A percentile compares a stretch with the other conserved stretches of the same genome.
Conservation (phyloP, 2,797 vertebrate genomes). For the Alca torda region DNA sequence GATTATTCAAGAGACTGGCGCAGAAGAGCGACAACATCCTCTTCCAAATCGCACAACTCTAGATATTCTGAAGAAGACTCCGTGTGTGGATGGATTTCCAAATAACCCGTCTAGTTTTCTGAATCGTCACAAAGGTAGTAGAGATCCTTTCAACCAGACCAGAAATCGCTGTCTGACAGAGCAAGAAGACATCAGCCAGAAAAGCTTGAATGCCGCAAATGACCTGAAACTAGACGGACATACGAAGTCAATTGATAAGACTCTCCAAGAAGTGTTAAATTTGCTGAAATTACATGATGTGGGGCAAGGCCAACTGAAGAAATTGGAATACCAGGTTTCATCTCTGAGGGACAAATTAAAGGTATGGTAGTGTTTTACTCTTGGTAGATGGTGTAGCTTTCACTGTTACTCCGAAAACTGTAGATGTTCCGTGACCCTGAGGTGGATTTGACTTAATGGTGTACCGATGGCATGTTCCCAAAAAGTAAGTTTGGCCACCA, state of each 20-base stretch:
- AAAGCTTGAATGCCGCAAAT: background rate
- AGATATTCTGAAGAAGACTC: conserved; percentile 70
- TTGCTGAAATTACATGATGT: conserved; percentile 51
- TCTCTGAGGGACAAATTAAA: conserved; percentile 84
- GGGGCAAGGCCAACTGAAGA: conserved; percentile 70
- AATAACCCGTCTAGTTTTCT: background rate
- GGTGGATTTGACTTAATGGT: background rate
- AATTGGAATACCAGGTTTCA: conserved; percentile 79
- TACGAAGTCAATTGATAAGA: conserved; percentile 51
- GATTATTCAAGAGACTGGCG: background rate
- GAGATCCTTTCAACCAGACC: background rate
- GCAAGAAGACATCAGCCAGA: background rate
- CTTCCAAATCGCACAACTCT: background rate
- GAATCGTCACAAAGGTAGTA: background rate
- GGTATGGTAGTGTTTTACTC: conserved; percentile 63
- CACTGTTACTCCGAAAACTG: background rate
- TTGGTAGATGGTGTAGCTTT: background rate
- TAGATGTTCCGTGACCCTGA: background rate
- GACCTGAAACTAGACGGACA: background rate
- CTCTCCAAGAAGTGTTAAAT: conserved; percentile 79
- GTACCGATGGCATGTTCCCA: background rate
- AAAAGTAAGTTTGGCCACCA: background rate
- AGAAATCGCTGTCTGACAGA: background rate
- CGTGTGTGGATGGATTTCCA: background rate
- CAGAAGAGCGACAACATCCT: conserved; percentile 20